phyloP scores from a whole-genome alignment of 2,888 invertebrate species.

The Lasioglossum lativentre region DNA sequence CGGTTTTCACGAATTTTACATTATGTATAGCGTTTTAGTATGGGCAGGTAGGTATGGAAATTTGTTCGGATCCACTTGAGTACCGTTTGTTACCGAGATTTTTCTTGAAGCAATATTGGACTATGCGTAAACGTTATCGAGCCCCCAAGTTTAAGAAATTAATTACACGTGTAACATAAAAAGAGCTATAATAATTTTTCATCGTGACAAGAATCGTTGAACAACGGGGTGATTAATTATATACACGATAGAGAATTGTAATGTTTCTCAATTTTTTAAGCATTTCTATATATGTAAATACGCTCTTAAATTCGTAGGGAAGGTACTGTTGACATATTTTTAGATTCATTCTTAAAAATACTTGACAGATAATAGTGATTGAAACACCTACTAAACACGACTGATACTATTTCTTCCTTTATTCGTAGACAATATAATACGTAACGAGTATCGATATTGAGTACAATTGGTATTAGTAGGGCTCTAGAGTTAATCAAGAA shows the following conservation, averaged over 20 bases:
- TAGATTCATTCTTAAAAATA: slow-evolving; percentile 34
- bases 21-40: slow-evolving; percentile 18
- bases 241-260: slow-evolving; percentile 29
- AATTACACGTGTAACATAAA: slow-evolving; percentile 23
- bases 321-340: slow-evolving; percentile 42
- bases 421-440: slow-evolving; percentile 50
- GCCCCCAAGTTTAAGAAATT: slow-evolving; percentile 2
- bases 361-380: slow-evolving; percentile 35
- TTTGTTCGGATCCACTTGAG: slow-evolving; percentile 12
- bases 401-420: slow-evolving; percentile 58
- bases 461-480: slow-evolving; percentile 42
- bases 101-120: slow-evolving; percentile 28
- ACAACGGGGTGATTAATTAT: slow-evolving; percentile 37
- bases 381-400: slow-evolving; percentile 38
- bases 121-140: slow-evolving; percentile 13
- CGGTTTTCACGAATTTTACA: slow-evolving; percentile 17
- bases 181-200: slow-evolving; percentile 16
- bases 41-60: slow-evolving; percentile 32
- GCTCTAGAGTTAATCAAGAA: slow-evolving; percentile 30
- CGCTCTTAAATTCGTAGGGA: slow-evolving; percentile 27
- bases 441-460: slow-evolving; percentile 39
- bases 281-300: slow-evolving; percentile 57
- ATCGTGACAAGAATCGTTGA: not conserved
- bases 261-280: slow-evolving; percentile 45
- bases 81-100: slow-evolving; percentile 29